Evolutionary conservation across 2,113 vertebrate species (phyloP).

Genomic region (Prochilodus magdalenae): DNA sequence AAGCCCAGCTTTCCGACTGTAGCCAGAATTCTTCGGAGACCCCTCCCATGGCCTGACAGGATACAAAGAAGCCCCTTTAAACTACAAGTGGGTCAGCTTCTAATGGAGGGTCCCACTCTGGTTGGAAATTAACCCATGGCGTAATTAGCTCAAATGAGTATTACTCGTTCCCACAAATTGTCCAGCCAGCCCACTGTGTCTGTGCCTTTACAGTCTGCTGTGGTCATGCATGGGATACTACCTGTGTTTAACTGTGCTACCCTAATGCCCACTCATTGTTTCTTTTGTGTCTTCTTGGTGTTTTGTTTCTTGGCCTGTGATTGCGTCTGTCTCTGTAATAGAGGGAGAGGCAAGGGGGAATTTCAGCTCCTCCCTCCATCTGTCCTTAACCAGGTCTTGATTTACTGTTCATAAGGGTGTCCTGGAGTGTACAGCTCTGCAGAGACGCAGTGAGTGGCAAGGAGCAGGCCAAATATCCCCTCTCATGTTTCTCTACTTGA

Average conservation of each 20-base stretch:
- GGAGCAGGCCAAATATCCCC: background rate
- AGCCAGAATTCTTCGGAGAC: constrained; percentile 65
- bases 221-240: background rate
- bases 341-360: background rate
- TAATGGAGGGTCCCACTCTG: constrained; percentile 52
- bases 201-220: background rate
- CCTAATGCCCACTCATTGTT: background rate
- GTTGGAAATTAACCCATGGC: constrained; percentile 69
- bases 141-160: constrained; percentile 72
- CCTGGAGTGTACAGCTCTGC: background rate
- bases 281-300: constrained; percentile 19
- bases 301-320: constrained; percentile 20
- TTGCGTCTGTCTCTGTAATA: background rate
- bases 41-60: constrained; percentile 64
- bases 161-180: constrained; percentile 60
- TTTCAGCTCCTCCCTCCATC: constrained; percentile 22
- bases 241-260: constrained; percentile 4
- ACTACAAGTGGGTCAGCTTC: constrained; percentile 63
- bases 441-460: background rate
- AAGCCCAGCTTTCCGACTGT: constrained; percentile 43
- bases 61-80: constrained; percentile 74
- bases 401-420: constrained; percentile 19
- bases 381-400: constrained; percentile 8
- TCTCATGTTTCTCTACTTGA: constrained; percentile 7
- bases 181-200: constrained; percentile 16